Evolutionary conservation across 2,113 vertebrate species (phyloP).

Genomic region (Oncorhynchus masou): DNA sequence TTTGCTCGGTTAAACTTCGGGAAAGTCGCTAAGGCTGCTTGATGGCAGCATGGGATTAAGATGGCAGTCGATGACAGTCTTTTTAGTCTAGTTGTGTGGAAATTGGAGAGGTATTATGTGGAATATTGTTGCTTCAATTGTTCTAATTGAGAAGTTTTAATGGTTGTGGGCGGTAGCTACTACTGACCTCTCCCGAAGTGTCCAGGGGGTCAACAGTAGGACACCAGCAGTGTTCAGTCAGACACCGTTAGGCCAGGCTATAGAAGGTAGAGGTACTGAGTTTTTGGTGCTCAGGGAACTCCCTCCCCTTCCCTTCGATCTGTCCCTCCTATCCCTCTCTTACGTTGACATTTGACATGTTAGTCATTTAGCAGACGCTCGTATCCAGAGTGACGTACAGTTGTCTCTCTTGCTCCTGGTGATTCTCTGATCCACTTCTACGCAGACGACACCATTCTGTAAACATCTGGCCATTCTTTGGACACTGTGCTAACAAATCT

Average conservation of each 20-base stretch:
- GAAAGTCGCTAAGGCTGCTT: slow-evolving; percentile 10
- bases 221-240: background rate
- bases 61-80: background rate
- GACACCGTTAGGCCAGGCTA: background rate
- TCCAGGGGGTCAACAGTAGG: slow-evolving; percentile 45
- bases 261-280: background rate
- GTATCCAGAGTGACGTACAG: no score
- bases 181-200: slow-evolving; percentile 39
- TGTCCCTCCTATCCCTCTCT: background rate
- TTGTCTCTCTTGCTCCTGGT: no score
- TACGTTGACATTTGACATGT: background rate
- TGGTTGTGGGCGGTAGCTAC: slow-evolving; percentile 6
- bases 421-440: no score
- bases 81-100: background rate
- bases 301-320: background rate
- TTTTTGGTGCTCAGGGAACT: background rate
- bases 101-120: background rate
- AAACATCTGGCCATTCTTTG: no score
- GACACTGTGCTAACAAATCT: no score
- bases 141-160: background rate
- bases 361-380: no score
- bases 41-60: slow-evolving; percentile 1
- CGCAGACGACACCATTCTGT: no score
- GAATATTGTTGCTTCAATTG: background rate
- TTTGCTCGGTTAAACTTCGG: background rate